Conservation (phyloP, 2,797 vertebrate species). For the Gallinago solitaria region DNA sequence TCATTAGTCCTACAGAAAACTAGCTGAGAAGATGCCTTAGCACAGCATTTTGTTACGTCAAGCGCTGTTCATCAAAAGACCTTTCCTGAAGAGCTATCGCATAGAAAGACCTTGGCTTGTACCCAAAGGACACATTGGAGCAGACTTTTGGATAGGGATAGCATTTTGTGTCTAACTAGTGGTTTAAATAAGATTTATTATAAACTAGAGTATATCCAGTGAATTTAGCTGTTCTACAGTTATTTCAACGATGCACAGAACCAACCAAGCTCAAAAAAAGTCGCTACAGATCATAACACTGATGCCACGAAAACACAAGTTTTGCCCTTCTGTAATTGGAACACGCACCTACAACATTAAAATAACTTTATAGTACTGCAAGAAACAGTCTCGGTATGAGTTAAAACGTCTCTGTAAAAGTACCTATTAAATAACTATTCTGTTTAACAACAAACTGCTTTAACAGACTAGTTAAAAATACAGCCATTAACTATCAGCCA, state of each 20-base stretch:
- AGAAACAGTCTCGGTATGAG: background rate
- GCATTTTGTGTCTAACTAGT: background rate
- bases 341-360: too few species aligned
- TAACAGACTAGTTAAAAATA: background rate
- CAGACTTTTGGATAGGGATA: background rate
- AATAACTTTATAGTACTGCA: background rate
- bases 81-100: background rate
- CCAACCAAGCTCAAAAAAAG: background rate
- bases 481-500: background rate
- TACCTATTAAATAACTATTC: background rate
- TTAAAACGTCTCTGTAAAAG: rapidly evolving
- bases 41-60: background rate
- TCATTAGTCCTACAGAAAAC: background rate
- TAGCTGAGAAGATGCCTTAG: background rate
- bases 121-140: background rate
- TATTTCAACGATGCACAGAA: background rate
- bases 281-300: background rate
- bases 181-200: background rate
- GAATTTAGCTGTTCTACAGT: background rate
- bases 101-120: background rate
- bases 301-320: background rate
- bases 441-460: background rate
- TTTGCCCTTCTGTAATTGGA: background rate
- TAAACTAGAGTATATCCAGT: too few species aligned
- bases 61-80: background rate